A percentile compares a stretch with the other conserved stretches of the same genome.
These are phyloP conservation scores for Bucorvus abyssinicus DNA, from an alignment of 2,797 vertebrate genomes.

Conservation along the genomic window DNA sequence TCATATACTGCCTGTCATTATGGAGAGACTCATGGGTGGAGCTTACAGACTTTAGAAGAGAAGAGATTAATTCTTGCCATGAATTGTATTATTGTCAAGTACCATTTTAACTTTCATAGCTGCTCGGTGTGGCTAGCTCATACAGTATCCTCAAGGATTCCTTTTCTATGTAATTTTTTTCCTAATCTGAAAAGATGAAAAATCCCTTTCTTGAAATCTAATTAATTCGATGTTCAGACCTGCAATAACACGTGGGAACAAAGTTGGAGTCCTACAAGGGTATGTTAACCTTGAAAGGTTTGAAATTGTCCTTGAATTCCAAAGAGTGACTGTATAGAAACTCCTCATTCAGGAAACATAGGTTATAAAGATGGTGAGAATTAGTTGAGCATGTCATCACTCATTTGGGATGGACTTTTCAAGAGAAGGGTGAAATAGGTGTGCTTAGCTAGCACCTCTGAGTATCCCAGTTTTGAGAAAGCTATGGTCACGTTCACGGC, in stretches of 20 bases:
- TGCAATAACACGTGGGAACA: neutral
- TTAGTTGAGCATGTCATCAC: neutral
- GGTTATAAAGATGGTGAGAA: neutral
- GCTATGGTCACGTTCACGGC: fast-evolving
- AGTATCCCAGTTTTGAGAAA: neutral
- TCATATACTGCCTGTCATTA: neutral
- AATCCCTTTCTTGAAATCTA: neutral
- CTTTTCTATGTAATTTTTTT: neutral
- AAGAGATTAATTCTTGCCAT: neutral
- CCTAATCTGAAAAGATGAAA: neutral
- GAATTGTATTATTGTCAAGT: neutral
- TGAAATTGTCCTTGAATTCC: neutral
- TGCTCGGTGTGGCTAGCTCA: neutral
- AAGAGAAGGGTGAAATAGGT: neutral
- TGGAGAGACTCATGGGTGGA: neutral
- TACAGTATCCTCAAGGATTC: neutral
- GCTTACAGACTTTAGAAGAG: neutral
- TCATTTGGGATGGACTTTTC: neutral
- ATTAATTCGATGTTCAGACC: neutral
- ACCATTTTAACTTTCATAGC: neutral
- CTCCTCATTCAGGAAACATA: neutral
- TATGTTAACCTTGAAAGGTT: neutral
- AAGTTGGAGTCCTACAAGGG: neutral
- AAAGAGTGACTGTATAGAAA: neutral
- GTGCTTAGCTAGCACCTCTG: neutral